Percentiles rank a stretch among this genome's conserved stretches.
These are phyloP conservation scores for Amphipyra tragopoginis DNA, from an alignment of 2,888 invertebrate species.

Conservation along the genomic window DNA sequence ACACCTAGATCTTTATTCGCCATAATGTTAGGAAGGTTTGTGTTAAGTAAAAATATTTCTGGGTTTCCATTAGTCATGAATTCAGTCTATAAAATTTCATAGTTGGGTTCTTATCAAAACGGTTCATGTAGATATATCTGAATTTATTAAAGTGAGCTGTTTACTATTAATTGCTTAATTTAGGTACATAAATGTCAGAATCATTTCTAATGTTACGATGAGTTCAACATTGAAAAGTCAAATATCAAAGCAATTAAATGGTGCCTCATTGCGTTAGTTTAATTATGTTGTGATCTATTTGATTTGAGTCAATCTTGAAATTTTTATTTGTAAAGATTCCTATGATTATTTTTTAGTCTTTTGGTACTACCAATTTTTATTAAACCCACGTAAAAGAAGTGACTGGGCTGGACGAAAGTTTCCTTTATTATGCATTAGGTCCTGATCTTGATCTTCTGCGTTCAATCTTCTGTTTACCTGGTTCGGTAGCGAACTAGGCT, in stretches of 20 bases:
- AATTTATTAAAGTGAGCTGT: constrained; percentile 23
- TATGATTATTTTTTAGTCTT: not conserved
- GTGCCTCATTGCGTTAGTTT: constrained; percentile 20
- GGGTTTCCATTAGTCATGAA: too few species aligned
- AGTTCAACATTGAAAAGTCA: constrained; percentile 33
- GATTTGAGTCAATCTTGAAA: constrained; percentile 20
- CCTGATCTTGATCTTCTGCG: too few species aligned
- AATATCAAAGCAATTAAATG: constrained; percentile 46
- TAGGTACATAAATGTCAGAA: constrained; percentile 35
- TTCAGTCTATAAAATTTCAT: too few species aligned
- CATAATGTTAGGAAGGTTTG: too few species aligned
- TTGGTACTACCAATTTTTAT: not conserved
- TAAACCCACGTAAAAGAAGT: too few species aligned
- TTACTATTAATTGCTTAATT: constrained; percentile 15
- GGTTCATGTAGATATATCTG: not conserved
- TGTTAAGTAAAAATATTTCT: too few species aligned
- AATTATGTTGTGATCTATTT: constrained; percentile 32
- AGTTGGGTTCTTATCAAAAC: too few species aligned
- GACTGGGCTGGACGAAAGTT: too few species aligned
- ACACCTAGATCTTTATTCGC: too few species aligned
- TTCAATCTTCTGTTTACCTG: too few species aligned
- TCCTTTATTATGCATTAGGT: too few species aligned
- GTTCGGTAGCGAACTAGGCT: too few species aligned
- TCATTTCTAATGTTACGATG: constrained; percentile 41
- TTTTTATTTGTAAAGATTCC: not conserved